Percentiles rank a stretch among this genome's conserved stretches.
phyloP scores from a whole-genome alignment of 2,888 invertebrate species.

The Epirrhoe tristata region DNA sequence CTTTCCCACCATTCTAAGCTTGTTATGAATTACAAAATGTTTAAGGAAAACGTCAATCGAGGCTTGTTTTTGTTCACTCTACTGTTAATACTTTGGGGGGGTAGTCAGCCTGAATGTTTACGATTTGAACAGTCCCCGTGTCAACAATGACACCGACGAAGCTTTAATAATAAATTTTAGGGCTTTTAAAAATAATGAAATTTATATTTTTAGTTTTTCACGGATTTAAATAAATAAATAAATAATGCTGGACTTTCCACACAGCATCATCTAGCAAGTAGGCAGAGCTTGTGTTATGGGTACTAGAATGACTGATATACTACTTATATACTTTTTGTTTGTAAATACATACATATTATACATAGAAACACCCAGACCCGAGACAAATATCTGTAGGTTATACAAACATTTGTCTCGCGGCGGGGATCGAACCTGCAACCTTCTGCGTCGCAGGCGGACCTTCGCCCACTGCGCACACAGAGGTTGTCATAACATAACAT shows the following conservation, averaged over 20 bases:
- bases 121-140: background rate
- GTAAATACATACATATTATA: too few relatives aligned
- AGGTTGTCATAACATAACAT: too few relatives aligned
- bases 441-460: too few relatives aligned
- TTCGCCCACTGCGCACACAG: too few relatives aligned
- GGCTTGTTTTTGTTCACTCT: constrained; percentile 26
- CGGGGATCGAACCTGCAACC: too few relatives aligned
- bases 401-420: too few relatives aligned
- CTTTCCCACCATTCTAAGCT: constrained; percentile 27
- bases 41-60: constrained; percentile 30
- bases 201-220: background rate
- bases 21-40: constrained; percentile 31
- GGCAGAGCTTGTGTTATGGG: too few relatives aligned
- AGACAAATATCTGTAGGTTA: too few relatives aligned
- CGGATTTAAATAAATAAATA: background rate
- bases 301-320: too few relatives aligned
- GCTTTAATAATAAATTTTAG: background rate
- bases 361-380: too few relatives aligned
- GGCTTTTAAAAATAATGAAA: background rate
- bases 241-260: background rate
- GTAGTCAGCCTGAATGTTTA: background rate
- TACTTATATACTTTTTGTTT: too few relatives aligned
- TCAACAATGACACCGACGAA: background rate
- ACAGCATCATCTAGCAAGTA: too few relatives aligned
- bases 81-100: background rate